These are phyloP conservation scores for Cavia porcellus DNA, from an alignment of 2,113 vertebrate species.

Conservation along the genomic window DNA sequence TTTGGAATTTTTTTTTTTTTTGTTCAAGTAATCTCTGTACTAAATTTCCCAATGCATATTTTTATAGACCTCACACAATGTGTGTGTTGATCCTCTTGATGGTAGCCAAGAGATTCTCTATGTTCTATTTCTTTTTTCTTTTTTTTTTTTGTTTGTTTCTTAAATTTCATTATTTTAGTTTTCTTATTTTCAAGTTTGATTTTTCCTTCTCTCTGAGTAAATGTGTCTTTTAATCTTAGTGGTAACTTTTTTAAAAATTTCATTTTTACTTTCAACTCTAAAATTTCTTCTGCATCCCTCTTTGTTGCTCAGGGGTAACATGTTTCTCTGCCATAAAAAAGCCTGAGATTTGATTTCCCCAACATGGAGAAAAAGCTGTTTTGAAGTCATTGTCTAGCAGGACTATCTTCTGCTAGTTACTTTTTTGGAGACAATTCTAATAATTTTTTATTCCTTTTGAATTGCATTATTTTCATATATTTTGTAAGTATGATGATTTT, in stretches of 20 bases:
- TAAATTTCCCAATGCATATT: neutral
- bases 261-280: neutral
- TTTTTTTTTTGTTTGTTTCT: neutral
- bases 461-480: too few relatives aligned
- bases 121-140: neutral
- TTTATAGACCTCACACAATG: neutral
- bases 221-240: neutral
- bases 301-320: neutral
- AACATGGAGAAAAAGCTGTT: too few relatives aligned
- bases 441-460: too few relatives aligned
- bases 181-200: neutral
- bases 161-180: neutral
- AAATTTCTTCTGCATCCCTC: neutral
- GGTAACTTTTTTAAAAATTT: neutral
- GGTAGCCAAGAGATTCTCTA: neutral
- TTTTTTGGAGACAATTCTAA: too few relatives aligned
- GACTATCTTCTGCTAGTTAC: too few relatives aligned
- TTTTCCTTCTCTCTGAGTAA: neutral
- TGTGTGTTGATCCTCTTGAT: neutral
- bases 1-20: neutral
- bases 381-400: too few relatives aligned
- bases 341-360: too few relatives aligned
- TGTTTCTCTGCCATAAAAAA: too few relatives aligned
- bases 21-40: neutral
- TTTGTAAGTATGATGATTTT: neutral